Evolutionary conservation across 2,113 vertebrate genomes (phyloP), one percentile per base, ranked within the genome.

Genomic region (Syngnathus scovelli): DNA sequence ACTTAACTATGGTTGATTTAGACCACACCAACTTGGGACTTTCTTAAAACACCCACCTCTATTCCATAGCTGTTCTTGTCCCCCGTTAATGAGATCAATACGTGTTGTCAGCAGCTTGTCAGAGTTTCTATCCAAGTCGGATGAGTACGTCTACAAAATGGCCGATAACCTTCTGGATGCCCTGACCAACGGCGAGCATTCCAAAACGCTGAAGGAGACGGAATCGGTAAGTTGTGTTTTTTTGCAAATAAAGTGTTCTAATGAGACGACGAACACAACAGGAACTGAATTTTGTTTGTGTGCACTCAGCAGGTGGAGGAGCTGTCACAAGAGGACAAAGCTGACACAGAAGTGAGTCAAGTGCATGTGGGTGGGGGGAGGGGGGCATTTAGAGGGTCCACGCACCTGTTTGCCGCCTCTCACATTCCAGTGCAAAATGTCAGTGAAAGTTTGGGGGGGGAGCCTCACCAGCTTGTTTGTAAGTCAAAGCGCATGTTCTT

Each of bases 101-200:
- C 54, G 23, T 80, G 46, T 70, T 18, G 38, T 74, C 48, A 66
- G 52, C 77, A 98, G 95, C 72, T 82, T 95, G 80, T 85, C 93
- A 7, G 94, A 95, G 36, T 94, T 94, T 82, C 82, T 98, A 84
- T 88, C 92, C 77, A 95, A 92, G 43, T 93, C 94, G 2, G 93
- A 94, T 13, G 94, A 95, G 83, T 93, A 95, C 41, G 90, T 93
- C 10, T 93, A 92, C 83, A 90, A 94, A 70, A 90, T 97, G 90
- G 95, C 94, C n/a, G 97, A 99, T 83, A 95, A 94, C 72, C 84
- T 99, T 61, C 86, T 99, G 86, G 96, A 99, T 59, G 94, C 92
- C 19, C 72, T 99, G 67, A 98, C 96, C 3, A 94, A 94, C 74
- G 97, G 97, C 72, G 93, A 94, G 41, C 95, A 99, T 86, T 95